Conservation (phyloP, 92 coral and sea anemone species). For the Metridium senile region DNA sequence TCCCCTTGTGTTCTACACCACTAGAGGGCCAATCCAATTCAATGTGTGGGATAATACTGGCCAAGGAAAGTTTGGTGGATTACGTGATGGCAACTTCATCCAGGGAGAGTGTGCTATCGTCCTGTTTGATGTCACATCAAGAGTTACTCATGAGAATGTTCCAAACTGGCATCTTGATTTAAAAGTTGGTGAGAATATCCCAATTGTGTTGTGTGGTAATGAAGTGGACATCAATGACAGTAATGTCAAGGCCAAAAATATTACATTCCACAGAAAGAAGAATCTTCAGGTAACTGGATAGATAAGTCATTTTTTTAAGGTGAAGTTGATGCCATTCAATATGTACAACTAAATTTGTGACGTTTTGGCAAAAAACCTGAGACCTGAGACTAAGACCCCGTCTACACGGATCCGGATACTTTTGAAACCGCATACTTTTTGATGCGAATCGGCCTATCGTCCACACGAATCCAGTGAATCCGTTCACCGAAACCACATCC, state of each 20-base stretch:
- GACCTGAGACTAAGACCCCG: too few relatives aligned
- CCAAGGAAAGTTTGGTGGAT: slow-evolving; percentile 92
- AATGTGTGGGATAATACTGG: slow-evolving; percentile 96
- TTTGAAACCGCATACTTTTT: too few relatives aligned
- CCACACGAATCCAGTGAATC: too few relatives aligned
- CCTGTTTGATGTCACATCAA: slow-evolving; percentile 95
- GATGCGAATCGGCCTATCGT: too few relatives aligned
- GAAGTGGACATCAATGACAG: slow-evolving; percentile 92
- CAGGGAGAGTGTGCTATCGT: slow-evolving; percentile 95
- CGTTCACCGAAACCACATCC: too few relatives aligned
- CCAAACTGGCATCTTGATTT: slow-evolving; percentile 92
- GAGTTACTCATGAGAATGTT: slow-evolving; percentile 92
- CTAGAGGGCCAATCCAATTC: slow-evolving; percentile 81
- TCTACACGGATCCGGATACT: too few relatives aligned
- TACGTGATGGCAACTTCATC: slow-evolving; percentile 90
- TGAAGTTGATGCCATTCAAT: too few relatives aligned
- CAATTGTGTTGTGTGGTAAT: slow-evolving; percentile 94
- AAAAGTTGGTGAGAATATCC: slow-evolving; percentile 83
- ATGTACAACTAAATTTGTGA: too few relatives aligned
- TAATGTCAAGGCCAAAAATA: slow-evolving; percentile 88
- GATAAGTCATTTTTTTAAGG: too few relatives aligned
- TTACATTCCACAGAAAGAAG: slow-evolving; percentile 94
- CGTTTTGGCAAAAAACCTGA: too few relatives aligned
- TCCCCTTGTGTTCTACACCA: slow-evolving; percentile 85
- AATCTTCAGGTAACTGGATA: slow-evolving; percentile 88